Percentiles rank a stretch among this genome's conserved stretches.
phyloP scores from a whole-genome alignment of 2,888 invertebrate species.

The Scaptomyza flava region DNA sequence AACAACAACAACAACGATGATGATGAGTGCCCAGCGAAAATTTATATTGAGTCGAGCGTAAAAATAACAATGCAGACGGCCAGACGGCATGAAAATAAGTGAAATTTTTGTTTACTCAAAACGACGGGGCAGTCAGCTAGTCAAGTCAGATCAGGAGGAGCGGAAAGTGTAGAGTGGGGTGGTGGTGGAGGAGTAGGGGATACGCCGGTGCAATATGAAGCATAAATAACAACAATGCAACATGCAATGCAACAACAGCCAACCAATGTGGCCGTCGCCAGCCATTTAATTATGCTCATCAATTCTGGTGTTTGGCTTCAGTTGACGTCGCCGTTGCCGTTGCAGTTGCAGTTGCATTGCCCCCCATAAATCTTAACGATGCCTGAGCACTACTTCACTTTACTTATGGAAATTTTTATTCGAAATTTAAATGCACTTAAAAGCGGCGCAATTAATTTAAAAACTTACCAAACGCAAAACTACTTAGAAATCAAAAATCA shows the following conservation, averaged over 20 bases:
- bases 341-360: slow-evolving; percentile 19
- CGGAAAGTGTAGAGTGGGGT: neutral
- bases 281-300: slow-evolving; percentile 78
- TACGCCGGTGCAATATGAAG: slow-evolving; percentile 56
- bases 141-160: neutral
- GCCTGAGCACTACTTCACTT: slow-evolving; percentile 33
- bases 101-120: slow-evolving; percentile 78
- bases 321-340: slow-evolving; percentile 5
- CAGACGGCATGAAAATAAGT: slow-evolving; percentile 78
- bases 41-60: slow-evolving; percentile 79
- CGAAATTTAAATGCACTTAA: slow-evolving; percentile 73
- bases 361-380: slow-evolving; percentile 60
- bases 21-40: slow-evolving; percentile 50
- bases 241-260: slow-evolving; percentile 58
- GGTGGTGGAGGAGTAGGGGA: neutral
- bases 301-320: slow-evolving; percentile 59
- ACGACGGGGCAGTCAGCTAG: slow-evolving; percentile 49
- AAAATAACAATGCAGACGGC: slow-evolving; percentile 75
- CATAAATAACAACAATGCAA: slow-evolving; percentile 77
- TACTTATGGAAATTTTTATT: slow-evolving; percentile 45
- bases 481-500: slow-evolving; percentile 51
- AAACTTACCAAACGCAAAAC: slow-evolving; percentile 18
- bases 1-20: slow-evolving; percentile 13
- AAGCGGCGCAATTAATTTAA: slow-evolving; percentile 64
- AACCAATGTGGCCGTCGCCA: slow-evolving; percentile 51